These are phyloP conservation scores for Penaeus japonicus DNA, from an alignment of 1,140 invertebrate genomes.

Conservation along the genomic window DNA sequence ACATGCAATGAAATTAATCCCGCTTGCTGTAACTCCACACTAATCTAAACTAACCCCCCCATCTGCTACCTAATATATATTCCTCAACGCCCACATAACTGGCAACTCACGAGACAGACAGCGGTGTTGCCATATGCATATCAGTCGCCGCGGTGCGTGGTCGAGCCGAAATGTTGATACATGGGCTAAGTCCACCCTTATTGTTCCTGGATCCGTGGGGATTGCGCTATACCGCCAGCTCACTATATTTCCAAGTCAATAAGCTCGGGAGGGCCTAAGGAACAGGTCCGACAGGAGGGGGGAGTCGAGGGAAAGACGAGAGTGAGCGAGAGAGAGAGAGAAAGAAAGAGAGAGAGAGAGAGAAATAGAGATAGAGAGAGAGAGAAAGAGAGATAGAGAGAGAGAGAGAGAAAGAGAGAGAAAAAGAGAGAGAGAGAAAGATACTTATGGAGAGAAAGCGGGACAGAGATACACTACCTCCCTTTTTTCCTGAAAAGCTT, in stretches of 20 bases:
- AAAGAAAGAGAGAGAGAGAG: not conserved
- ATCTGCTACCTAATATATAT: conserved; percentile 4
- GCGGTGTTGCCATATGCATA: conserved; percentile 1
- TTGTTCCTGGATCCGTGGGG: not conserved
- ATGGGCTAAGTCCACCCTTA: not conserved
- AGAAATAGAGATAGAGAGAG: not conserved
- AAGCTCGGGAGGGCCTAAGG: not conserved
- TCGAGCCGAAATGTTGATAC: not conserved
- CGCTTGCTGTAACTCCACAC: not conserved
- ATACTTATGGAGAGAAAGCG: too few relatives aligned
- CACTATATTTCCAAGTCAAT: conserved; percentile 37
- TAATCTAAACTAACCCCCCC: not conserved
- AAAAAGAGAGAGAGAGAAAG: too few relatives aligned
- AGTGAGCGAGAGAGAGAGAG: not conserved
- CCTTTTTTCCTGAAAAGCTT: too few relatives aligned
- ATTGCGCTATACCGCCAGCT: conserved; percentile 17
- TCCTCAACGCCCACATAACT: not conserved
- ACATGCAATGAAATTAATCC: too few relatives aligned
- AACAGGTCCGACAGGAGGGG: not conserved
- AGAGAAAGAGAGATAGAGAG: not conserved
- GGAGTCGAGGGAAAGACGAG: not conserved
- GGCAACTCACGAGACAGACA: conserved; percentile 1
- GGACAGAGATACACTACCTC: too few relatives aligned
- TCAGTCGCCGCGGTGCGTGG: not conserved
- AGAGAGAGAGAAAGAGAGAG: not conserved